phyloP scores from a whole-genome alignment of 2,113 vertebrate genomes.

The Cryptomyrus ogoouensis region DNA sequence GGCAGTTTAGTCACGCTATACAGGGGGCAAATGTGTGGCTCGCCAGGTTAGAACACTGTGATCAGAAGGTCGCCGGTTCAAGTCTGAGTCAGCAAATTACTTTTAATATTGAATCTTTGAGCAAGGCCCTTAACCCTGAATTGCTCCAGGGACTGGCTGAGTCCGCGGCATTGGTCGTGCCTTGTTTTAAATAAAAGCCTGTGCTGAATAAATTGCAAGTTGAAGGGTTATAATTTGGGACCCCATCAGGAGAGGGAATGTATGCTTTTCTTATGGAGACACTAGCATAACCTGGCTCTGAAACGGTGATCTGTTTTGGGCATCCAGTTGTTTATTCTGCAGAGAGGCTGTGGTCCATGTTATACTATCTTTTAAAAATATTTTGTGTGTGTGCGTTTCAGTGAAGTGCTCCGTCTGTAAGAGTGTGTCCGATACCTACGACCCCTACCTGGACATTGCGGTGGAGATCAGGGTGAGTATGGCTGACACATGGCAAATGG shows the following conservation, averaged over 20 bases:
- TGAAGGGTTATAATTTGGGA: not conserved
- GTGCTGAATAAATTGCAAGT: not conserved
- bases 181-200: not conserved
- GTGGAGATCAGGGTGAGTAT: conserved; percentile 82
- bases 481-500: not conserved
- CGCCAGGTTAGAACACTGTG: not conserved
- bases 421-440: conserved; percentile 88
- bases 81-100: not conserved
- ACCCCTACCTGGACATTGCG: conserved; percentile 86
- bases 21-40: not conserved
- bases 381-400: conserved; percentile 48
- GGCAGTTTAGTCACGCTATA: not conserved
- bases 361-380: not conserved
- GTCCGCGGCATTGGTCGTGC: not conserved
- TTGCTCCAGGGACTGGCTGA: not conserved
- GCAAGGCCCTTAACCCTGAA: not conserved
- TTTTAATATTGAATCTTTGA: not conserved
- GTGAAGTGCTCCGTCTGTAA: conserved; percentile 89
- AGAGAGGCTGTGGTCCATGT: not conserved
- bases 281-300: not conserved
- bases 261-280: not conserved
- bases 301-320: not conserved
- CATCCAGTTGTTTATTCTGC: not conserved
- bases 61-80: not conserved
- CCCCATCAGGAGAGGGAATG: not conserved